These are phyloP conservation scores for Isoperla grammatica DNA, from an alignment of 2,888 invertebrate species.

Conservation along the genomic window DNA sequence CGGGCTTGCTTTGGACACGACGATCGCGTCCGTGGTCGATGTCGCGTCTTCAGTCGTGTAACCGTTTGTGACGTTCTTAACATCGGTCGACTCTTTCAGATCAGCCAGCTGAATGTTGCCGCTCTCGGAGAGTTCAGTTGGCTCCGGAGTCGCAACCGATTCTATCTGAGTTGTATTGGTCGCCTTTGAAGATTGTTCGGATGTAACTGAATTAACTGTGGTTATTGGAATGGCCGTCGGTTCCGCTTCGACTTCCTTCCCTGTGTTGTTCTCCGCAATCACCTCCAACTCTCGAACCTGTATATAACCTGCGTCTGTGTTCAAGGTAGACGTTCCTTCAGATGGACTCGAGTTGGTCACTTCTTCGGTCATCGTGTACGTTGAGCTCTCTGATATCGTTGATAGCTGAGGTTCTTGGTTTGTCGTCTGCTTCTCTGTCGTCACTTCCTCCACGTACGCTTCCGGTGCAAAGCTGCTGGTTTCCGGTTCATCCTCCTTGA, in stretches of 20 bases:
- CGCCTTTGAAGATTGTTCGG: too few species aligned
- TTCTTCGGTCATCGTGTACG: neutral
- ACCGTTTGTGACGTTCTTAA: conserved; percentile 9
- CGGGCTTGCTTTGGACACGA: too few species aligned
- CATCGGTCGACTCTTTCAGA: neutral
- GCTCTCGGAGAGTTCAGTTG: neutral
- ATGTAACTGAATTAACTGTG: neutral
- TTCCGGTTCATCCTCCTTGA: neutral
- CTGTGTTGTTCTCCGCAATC: neutral
- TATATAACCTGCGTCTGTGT: neutral
- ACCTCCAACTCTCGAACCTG: neutral
- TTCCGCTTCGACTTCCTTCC: neutral
- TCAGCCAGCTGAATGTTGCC: neutral
- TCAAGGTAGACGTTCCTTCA: neutral
- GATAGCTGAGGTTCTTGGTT: conserved; percentile 4
- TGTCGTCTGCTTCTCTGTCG: neutral
- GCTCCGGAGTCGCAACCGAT: neutral
- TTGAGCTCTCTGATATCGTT: neutral
- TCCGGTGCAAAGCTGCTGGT: conserved; percentile 9
- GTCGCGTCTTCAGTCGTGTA: neutral
- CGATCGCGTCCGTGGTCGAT: neutral
- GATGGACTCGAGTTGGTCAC: neutral
- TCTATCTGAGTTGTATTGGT: neutral
- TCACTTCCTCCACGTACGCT: conserved; percentile 11
- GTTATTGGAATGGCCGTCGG: neutral